A percentile compares a stretch with the other conserved stretches of the same genome.
Conservation (phyloP, 64 coral and sea anemone genomes). For the Stylophora pistillata region DNA sequence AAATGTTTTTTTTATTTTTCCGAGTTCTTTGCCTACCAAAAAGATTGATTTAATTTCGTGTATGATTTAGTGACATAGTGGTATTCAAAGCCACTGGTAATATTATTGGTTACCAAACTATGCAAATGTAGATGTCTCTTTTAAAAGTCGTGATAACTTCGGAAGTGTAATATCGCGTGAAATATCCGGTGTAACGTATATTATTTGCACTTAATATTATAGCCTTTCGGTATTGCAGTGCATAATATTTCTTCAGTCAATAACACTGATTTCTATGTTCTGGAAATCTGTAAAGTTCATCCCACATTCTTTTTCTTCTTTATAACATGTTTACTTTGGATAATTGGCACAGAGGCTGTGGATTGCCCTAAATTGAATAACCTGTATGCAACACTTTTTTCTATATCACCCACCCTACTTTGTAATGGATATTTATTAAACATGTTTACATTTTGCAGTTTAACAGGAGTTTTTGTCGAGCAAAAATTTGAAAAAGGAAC, state of each 20-base stretch:
- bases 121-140: background rate
- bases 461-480: background rate
- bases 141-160: background rate
- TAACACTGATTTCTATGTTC: background rate
- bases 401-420: background rate
- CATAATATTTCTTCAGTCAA: background rate
- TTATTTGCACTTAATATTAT: background rate
- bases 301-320: background rate
- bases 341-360: background rate
- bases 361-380: background rate
- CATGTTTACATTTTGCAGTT: background rate
- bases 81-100: background rate
- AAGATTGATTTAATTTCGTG: background rate
- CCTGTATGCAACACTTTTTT: background rate
- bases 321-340: background rate
- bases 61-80: background rate
- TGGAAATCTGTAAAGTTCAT: background rate
- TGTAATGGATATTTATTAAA: background rate
- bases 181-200: background rate
- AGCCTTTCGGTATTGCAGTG: background rate
- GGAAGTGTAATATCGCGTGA: background rate
- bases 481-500: background rate
- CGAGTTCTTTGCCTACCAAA: no score
- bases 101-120: constrained; percentile 21
- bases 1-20: no score